Base-by-base conservation (phyloP, 2,888 invertebrate genomes). In the Boloria selene region DNA sequence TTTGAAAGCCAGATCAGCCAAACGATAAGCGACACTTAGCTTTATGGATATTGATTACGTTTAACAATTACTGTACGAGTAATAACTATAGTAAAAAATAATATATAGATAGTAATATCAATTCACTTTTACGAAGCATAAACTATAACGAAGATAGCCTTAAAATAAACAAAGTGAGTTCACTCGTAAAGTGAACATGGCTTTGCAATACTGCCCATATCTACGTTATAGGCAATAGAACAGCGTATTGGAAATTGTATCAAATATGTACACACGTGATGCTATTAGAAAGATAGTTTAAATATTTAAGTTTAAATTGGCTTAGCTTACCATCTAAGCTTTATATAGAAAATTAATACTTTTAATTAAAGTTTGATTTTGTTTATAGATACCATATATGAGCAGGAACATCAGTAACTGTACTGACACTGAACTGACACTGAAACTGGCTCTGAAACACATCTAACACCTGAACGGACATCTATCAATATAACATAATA, bases 111-210 rank as follows among this genome's bases (percentile, higher is more conserved):
- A 60, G 62, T 56, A 62, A 65, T 70, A 68, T 65, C 62, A 64
- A 70, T 70, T 65, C 42, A 50, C 51, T 67, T 67, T 61, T 60
- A 61, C 62, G 65, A 61, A 45, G 51, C 67, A 65, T 61, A 69
- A 68, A 67, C 52, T 63, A 62, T 47, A 61, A 66, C 54, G 42
- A 63, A 67, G 64, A 67, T 60, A 38, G 53, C 58, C 67, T 69
- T 65, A 63, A 65, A 71, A 69, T 65, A 67, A 71, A 71, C 70
- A 60, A 64, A 65, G 52, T 61, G 45, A 45, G 45, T 55, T 62
- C 66, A 60, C 60, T 70, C 60, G 60, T 69, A 64, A 66, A 70
- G 31, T 59, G 52, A 26, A 49, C 61, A 49, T 61, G 49, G 58
- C 61, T 67, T 59, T 55, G 61, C 45, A 50, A 13, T 18, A 38